Base-by-base conservation (phyloP, 2,888 invertebrate genomes). In the Hanleya hanleyi region DNA sequence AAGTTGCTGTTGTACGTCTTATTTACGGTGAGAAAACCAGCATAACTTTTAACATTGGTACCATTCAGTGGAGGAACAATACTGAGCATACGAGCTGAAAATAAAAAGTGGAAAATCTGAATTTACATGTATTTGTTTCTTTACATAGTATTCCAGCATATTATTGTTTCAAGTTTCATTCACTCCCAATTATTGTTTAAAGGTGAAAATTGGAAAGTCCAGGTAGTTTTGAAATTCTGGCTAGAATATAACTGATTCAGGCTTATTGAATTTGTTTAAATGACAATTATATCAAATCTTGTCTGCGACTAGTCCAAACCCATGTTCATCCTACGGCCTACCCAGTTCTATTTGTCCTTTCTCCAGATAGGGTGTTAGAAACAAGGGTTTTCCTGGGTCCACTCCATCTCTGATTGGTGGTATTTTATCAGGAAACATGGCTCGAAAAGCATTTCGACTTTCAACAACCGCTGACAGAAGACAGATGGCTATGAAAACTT, bases 11-110 rank as follows among this genome's bases (percentile, higher is more conserved):
- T 93, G 84, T 92, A 94, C 0, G 92, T 90, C 82, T 94, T 93
- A 88, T 97, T 94, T 0, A 97, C 96, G 0, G 96, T 97, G 70
- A 97, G 92, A 87, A 94, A 97, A 12, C 96, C 89, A n/a, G 95
- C 92, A 86, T 94, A 95, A 84, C 95, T 95, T 79, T 92, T 92
- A 33, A 94, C 91, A 18, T 92, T 91, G 15, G 87, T 83, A 7
- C 85, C 86, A 33, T 82, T 78, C 2, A 90, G 77, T 0, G 81
- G 74, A 9, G 84, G 84, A 18, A 90, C 90, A 50, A 75, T 73
- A 70, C 89, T 90, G 15, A 86, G 71, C 36, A 81, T 73, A 81
- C 93, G 92, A 0, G 94, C 96, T 84, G 77, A 38, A 81, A 78
- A n/a, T 12, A 41, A 41, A n/a, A 12, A 41, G 47, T n/a, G n/a